Conservation (phyloP, 2,888 invertebrate genomes). For the Coecobrya sp. region DNA sequence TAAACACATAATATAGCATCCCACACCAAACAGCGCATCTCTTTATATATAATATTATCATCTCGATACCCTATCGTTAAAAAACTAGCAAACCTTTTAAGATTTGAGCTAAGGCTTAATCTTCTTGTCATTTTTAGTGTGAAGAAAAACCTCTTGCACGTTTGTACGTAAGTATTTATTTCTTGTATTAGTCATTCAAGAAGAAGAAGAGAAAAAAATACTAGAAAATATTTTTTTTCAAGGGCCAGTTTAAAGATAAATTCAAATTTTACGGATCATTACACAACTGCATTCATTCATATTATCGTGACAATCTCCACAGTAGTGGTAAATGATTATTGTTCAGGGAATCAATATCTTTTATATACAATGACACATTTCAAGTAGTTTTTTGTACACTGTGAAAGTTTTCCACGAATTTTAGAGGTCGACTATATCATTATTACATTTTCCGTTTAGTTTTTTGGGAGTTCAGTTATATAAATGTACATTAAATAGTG, state of each 20-base stretch:
- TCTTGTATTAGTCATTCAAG: slow-evolving; percentile 3
- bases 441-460: too few species aligned
- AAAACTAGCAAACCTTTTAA: slow-evolving; percentile 26
- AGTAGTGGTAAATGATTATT: too few species aligned
- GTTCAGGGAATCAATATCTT: too few species aligned
- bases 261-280: too few species aligned
- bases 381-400: background rate
- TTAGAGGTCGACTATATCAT: too few species aligned
- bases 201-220: background rate
- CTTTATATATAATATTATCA: background rate
- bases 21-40: background rate
- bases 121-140: slow-evolving; percentile 31
- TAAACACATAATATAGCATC: too few species aligned
- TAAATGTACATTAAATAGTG: background rate
- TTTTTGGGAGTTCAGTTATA: too few species aligned
- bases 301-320: too few species aligned
- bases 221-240: background rate
- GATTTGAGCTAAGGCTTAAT: slow-evolving; percentile 13
- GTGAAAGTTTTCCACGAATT: too few species aligned
- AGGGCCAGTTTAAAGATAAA: too few species aligned
- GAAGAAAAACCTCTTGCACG: background rate
- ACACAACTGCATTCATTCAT: too few species aligned
- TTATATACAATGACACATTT: background rate
- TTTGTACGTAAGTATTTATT: slow-evolving; percentile 8
- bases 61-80: background rate